A percentile compares a stretch with the other conserved stretches of the same genome.
Conservation (phyloP, 2,888 invertebrate genomes). For the Eupsilia transversa region DNA sequence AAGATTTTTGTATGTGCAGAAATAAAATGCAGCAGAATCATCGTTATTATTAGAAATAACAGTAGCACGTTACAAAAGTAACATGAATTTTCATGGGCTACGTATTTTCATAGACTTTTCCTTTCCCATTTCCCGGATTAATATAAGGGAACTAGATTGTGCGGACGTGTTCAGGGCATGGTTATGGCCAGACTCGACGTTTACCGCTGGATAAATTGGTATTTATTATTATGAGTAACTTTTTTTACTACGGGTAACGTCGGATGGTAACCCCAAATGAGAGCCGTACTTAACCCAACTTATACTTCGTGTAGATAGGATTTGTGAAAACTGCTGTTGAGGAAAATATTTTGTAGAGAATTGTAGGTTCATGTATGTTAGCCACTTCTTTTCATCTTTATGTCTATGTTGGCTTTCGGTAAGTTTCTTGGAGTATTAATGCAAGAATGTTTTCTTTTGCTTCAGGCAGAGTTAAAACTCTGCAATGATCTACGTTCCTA, state of each 20-base stretch:
- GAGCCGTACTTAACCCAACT: conserved; percentile 74
- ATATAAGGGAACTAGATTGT: conserved; percentile 69
- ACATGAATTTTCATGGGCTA: conserved; percentile 51
- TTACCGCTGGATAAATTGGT: conserved; percentile 75
- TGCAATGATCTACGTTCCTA: background rate
- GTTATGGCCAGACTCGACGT: conserved; percentile 57
- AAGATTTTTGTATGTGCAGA: background rate
- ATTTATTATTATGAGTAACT: conserved; percentile 76
- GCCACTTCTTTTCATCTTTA: conserved; percentile 35
- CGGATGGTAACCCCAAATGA: conserved; percentile 68
- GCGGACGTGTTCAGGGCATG: conserved; percentile 63
- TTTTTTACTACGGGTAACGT: conserved; percentile 69
- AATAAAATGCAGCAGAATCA: conserved; percentile 17
- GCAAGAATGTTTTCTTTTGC: background rate
- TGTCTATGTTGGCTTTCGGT: background rate
- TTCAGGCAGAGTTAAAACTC: no score
- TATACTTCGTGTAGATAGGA: conserved; percentile 67
- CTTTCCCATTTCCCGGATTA: conserved; percentile 65
- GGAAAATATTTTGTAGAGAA: conserved; percentile 50
- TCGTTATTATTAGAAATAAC: conserved; percentile 22
- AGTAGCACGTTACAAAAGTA: conserved; percentile 28
- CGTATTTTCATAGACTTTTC: conserved; percentile 62
- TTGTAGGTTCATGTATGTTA: conserved; percentile 31
- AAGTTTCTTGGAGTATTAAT: background rate
- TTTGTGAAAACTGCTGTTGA: conserved; percentile 65